These are phyloP conservation scores for Megamerina dolium DNA, from an alignment of 2,888 invertebrate genomes.

Conservation along the genomic window DNA sequence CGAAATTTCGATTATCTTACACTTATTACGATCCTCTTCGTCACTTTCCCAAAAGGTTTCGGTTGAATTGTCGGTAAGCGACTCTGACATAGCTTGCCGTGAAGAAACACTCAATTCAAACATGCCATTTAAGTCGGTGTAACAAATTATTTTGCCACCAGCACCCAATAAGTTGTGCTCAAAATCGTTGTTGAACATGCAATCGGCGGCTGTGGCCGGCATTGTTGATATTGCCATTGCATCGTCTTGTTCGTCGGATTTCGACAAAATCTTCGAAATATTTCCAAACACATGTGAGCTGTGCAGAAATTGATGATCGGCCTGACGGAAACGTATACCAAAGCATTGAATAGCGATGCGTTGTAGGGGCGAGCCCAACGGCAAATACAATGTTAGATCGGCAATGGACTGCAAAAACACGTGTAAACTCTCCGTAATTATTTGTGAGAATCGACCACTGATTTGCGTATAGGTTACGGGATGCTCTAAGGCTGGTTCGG, in stretches of 20 bases:
- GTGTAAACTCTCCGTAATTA: constrained; percentile 72
- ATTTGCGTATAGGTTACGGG: constrained; percentile 73
- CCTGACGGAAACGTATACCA: constrained; percentile 81
- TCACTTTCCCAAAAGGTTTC: constrained; percentile 99
- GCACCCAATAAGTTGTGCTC: constrained; percentile 36
- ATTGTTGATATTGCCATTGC: constrained; percentile 46
- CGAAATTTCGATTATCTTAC: constrained; percentile 74
- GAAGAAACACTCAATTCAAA: constrained; percentile 72
- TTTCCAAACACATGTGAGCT: constrained; percentile 88
- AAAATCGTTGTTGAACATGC: constrained; percentile 31
- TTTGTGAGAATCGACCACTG: constrained; percentile 63
- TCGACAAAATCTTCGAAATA: constrained; percentile 89
- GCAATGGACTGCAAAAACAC: constrained; percentile 84
- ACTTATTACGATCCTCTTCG: constrained; percentile 91
- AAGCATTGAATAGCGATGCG: constrained; percentile 92
- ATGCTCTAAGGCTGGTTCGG: constrained; percentile 56
- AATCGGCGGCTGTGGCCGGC: constrained; percentile 26
- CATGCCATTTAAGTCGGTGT: constrained; percentile 46
- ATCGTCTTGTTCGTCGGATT: constrained; percentile 72
- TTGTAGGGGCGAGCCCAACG: constrained; percentile 79
- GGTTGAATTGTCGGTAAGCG: constrained; percentile 87
- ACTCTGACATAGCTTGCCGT: constrained; percentile 87
- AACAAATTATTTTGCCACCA: constrained; percentile 39
- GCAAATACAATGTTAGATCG: constrained; percentile 82
- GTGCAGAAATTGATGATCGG: constrained; percentile 88